Conservation (phyloP, 2,888 invertebrate species). For the Salticus scenicus region DNA sequence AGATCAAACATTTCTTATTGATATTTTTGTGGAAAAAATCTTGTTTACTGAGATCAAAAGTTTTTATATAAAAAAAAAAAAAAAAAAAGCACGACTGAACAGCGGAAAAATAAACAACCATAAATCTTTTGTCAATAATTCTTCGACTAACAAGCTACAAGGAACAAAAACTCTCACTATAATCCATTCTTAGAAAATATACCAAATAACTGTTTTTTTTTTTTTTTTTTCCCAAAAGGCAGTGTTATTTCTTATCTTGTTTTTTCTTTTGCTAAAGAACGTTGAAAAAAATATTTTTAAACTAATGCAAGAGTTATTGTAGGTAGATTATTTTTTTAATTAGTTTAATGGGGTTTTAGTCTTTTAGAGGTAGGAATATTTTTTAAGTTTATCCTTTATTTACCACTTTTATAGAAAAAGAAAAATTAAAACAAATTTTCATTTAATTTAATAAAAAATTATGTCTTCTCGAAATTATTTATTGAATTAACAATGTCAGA, state of each 20-base stretch:
- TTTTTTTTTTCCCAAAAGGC: background rate
- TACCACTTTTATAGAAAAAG: too few relatives aligned
- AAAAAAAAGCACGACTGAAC: background rate
- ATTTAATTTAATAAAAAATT: too few relatives aligned
- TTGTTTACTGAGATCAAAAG: slow-evolving; percentile 14
- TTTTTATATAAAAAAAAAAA: background rate
- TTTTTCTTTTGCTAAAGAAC: background rate
- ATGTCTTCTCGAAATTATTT: too few relatives aligned
- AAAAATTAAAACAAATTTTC: too few relatives aligned
- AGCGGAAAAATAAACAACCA: background rate
- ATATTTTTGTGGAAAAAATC: background rate
- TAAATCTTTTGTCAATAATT: slow-evolving; percentile 19
- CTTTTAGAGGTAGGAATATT: too few relatives aligned
- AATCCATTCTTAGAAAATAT: background rate
- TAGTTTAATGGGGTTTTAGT: too few relatives aligned
- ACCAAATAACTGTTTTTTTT: background rate
- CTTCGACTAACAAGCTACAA: background rate
- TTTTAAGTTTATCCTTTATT: too few relatives aligned
- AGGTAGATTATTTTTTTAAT: too few relatives aligned
- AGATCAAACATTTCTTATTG: too few relatives aligned
- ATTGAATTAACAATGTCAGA: too few relatives aligned
- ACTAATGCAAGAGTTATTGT: background rate
- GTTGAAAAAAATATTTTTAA: background rate
- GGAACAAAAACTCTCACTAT: slow-evolving; percentile 9
- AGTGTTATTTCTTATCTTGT: background rate